These are phyloP conservation scores for Egretta garzetta DNA, from an alignment of 2,113 vertebrate species.

Conservation along the genomic window DNA sequence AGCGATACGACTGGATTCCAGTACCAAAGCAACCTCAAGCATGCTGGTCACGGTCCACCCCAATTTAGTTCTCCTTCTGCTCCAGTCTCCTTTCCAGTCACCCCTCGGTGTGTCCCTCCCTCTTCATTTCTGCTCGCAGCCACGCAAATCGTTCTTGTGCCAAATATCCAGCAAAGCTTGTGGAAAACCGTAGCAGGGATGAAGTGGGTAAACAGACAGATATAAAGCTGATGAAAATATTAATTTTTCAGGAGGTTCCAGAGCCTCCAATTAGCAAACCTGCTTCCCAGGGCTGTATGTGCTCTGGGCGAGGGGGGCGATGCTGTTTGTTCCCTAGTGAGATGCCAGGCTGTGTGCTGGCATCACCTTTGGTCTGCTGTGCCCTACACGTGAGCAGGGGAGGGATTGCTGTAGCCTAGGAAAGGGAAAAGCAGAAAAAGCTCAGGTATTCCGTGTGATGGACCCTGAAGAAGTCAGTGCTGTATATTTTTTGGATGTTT, in stretches of 20 bases:
- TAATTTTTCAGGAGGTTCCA: constrained; percentile 46
- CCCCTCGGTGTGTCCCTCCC: not conserved
- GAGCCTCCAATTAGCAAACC: constrained; percentile 16
- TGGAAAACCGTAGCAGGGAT: not conserved
- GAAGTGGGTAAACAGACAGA: constrained; percentile 26
- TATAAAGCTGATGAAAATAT: constrained; percentile 35
- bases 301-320: not conserved
- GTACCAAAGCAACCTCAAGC: not conserved
- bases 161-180: not conserved
- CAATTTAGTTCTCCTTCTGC: not conserved
- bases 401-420: not conserved
- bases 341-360: not conserved
- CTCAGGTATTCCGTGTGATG: not conserved
- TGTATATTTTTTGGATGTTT: not conserved
- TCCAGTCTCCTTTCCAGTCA: not conserved
- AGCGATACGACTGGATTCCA: not conserved
- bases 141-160: not conserved
- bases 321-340: not conserved
- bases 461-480: not conserved
- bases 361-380: not conserved
- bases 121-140: not conserved
- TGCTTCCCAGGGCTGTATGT: not conserved
- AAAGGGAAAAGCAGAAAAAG: not conserved
- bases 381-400: not conserved
- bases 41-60: not conserved